A percentile compares a stretch with the other conserved stretches of the same genome.
These are phyloP conservation scores for Sitta europaea DNA, from an alignment of 2,113 vertebrate species.

Conservation along the genomic window DNA sequence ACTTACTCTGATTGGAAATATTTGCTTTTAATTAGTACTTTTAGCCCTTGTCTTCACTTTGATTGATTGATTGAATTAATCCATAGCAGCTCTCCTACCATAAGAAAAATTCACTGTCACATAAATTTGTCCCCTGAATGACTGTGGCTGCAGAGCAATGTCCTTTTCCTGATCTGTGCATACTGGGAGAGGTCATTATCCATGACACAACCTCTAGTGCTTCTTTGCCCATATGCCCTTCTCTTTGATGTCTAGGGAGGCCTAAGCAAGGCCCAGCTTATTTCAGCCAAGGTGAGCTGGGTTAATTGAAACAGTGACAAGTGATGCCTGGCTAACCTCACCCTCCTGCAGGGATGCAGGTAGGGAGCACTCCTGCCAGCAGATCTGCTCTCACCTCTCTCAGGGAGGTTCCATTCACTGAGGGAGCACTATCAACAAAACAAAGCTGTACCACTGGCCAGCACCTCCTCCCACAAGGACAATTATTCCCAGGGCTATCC, in stretches of 20 bases:
- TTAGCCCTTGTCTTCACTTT: neutral
- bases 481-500: neutral
- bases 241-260: neutral
- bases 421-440: neutral
- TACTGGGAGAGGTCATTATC: neutral
- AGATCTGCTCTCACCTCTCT: neutral
- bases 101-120: neutral
- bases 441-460: neutral
- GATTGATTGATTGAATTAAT: neutral
- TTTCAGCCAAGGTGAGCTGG: neutral
- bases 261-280: neutral
- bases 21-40: neutral
- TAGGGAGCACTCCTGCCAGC: neutral
- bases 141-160: neutral
- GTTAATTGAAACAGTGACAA: neutral
- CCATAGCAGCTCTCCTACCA: neutral
- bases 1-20: neutral
- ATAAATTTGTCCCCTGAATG: neutral
- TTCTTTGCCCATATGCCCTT: neutral
- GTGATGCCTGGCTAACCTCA: accelerated
- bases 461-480: neutral
- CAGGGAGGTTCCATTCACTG: neutral
- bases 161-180: neutral
- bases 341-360: neutral
- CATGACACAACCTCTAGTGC: neutral